Conservation (phyloP, 2,113 vertebrate species). For the Montifringilla adamsi region DNA sequence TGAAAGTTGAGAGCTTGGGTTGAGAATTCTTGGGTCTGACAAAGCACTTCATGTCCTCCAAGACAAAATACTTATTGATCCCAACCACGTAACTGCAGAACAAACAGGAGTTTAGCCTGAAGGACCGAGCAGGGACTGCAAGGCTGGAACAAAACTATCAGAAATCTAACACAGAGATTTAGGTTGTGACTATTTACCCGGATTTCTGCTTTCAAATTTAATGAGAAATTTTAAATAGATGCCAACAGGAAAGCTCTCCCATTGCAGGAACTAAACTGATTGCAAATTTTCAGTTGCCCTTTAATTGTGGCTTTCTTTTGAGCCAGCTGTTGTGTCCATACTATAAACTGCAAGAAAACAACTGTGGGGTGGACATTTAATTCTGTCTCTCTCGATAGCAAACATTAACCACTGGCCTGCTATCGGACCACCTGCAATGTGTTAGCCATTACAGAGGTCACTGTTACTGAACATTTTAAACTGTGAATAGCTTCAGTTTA, state of each 20-base stretch:
- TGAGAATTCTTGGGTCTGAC: neutral
- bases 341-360: conserved; percentile 66
- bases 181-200: neutral
- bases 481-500: conserved; percentile 97
- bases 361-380: conserved; percentile 57
- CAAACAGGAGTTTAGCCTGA: neutral
- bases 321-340: conserved; percentile 72
- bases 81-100: neutral
- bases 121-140: neutral
- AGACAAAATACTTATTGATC: neutral
- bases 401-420: conserved; percentile 79
- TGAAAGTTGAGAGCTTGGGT: neutral
- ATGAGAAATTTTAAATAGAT: neutral
- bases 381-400: conserved; percentile 46
- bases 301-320: conserved; percentile 36
- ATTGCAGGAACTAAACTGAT: neutral
- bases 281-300: neutral
- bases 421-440: conserved; percentile 93
- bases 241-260: neutral
- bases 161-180: neutral
- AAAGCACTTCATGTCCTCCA: neutral
- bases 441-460: conserved; percentile 97
- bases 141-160: neutral
- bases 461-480: conserved; percentile 91
- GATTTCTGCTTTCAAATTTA: neutral